Evolutionary conservation across 2,888 invertebrate species (phyloP), one percentile per base, ranked within the genome.

Genomic region (Prosapia bicincta): DNA sequence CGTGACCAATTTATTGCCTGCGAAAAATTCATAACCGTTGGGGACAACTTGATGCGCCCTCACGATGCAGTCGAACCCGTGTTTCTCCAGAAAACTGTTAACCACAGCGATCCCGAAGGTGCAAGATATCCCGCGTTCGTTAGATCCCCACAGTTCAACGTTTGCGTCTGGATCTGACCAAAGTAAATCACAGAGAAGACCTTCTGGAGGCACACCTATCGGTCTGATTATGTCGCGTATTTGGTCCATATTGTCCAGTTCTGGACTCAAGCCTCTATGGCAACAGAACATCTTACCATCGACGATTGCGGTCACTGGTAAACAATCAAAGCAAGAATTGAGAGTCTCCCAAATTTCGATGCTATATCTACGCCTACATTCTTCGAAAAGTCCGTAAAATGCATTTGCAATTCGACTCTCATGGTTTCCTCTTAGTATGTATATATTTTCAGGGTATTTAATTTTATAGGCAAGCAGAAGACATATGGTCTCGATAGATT

Each of bases 221-320:
- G 89, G 89, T 79, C 89, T 83, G 87, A 87, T 87, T 72, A 89
- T 87, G 76, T 88, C 84, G 65, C 74, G 74, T 75, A 89, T 88
- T 81, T 88, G 88, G 81, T 88, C 88, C 87, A 88, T 86, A 69
- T 85, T 86, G 79, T 87, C 87, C 54, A 89, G 83, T 72, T 83
- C 82, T 0, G 83, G 83, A 72, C 81, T 81, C 23, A 83, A 76
- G 70, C 89, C 89, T 78, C 89, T 90, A 81, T 90, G 89, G 82
- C 89, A 89, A 82, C 89, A 90, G 85, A 90, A 90, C 72, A 90
- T 90, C 82, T 90, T 90, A 82, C 89, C 89, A 82, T 89, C 89
- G 80, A 90, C 88, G 77, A 90, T 88, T 70, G 90, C 89, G 69
- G 90, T 89, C 28, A 90, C 88, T 3, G 89, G 89, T 78, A 90